Evolutionary conservation across 1,140 invertebrate genomes (phyloP).

Genomic region (Drosophila hydei): DNA sequence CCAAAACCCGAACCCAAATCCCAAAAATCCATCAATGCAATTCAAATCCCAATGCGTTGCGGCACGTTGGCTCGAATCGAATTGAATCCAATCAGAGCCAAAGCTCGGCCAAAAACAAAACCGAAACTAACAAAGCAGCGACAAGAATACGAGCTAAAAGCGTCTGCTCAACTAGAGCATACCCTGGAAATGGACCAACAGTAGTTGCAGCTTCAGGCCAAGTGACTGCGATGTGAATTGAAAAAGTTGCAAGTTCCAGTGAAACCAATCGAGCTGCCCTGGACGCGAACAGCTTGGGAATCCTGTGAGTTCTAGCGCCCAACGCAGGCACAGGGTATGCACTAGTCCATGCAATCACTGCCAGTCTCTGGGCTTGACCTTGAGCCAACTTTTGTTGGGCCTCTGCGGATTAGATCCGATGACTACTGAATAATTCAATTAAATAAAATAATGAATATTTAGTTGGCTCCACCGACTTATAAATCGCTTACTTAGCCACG

Average conservation of each 20-base stretch:
- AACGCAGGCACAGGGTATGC: slow-evolving; percentile 4
- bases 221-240: no score
- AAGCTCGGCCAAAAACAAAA: slow-evolving; percentile 26
- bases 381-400: background rate
- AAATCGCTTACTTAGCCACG: slow-evolving; percentile 26
- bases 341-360: background rate
- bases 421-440: slow-evolving; percentile 73
- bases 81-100: slow-evolving; percentile 41
- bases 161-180: background rate
- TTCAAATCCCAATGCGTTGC: slow-evolving; percentile 31
- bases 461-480: slow-evolving; percentile 35
- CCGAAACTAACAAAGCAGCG: slow-evolving; percentile 5
- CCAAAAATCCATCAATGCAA: slow-evolving; percentile 43
- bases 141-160: background rate
- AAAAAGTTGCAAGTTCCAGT: no score
- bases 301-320: no score
- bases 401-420: slow-evolving; percentile 22
- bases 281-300: no score
- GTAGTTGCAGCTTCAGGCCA: no score
- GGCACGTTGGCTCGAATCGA: slow-evolving; percentile 8
- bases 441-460: slow-evolving; percentile 78
- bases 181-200: background rate
- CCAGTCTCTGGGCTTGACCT: background rate
- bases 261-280: no score
- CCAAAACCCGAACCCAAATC: background rate